A percentile compares a stretch with the other conserved stretches of the same genome.
Evolutionary conservation across 2,888 invertebrate species (phyloP).

Genomic region (Phymatocera aterrima): DNA sequence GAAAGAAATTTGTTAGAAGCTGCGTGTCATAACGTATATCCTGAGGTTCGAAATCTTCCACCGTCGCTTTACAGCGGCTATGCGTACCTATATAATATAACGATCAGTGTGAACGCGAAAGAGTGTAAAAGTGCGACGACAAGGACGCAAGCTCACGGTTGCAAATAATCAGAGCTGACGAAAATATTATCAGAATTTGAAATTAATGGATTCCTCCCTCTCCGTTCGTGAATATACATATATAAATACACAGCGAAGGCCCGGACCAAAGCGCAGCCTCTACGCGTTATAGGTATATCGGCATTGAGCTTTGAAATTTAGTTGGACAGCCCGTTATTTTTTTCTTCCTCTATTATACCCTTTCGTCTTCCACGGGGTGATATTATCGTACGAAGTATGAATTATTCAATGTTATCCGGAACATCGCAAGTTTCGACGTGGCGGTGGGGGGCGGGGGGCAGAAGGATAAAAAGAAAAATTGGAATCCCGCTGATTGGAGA

Average conservation of each 20-base stretch:
- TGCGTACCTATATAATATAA: background rate
- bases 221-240: background rate
- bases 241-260: background rate
- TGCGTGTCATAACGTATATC: too few relatives aligned
- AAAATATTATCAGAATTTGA: constrained; percentile 27
- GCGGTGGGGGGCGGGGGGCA: background rate
- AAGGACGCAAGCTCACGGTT: background rate
- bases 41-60: background rate
- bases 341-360: background rate
- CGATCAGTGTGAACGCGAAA: background rate
- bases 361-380: background rate
- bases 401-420: constrained; percentile 30
- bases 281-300: constrained; percentile 16
- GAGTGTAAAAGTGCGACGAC: constrained; percentile 9
- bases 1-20: background rate
- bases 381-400: background rate
- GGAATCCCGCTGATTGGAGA: background rate
- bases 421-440: constrained; percentile 9
- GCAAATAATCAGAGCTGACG: background rate
- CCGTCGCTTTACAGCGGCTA: background rate
- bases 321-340: constrained; percentile 5
- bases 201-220: constrained; percentile 43
- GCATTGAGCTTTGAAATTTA: constrained; percentile 17
- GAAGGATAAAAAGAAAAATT: background rate
- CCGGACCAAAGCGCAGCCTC: background rate